Percentiles rank a stretch among this genome's conserved stretches.
Evolutionary conservation across 2,888 invertebrate species (phyloP).

Genomic region (Onchidella celtica): DNA sequence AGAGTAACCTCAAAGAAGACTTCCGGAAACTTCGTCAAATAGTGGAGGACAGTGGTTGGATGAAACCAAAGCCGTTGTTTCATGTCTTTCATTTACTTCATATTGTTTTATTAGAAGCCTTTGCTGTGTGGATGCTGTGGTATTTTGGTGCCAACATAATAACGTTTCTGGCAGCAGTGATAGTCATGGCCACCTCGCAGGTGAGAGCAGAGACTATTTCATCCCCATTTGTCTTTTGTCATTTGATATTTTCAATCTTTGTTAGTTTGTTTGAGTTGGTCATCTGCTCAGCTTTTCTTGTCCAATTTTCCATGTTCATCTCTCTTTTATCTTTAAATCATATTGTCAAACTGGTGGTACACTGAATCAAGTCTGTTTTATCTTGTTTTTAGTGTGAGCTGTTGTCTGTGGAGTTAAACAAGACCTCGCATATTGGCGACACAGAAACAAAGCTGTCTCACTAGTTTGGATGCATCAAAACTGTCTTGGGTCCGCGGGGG

Average conservation of each 20-base stretch:
- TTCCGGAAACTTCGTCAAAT: conserved; percentile 60
- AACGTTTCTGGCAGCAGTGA: conserved; percentile 55
- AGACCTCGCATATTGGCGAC: too few relatives aligned
- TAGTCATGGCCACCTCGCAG: conserved; percentile 64
- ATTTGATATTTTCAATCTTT: not conserved
- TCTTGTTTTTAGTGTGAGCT: too few relatives aligned
- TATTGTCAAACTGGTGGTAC: too few relatives aligned
- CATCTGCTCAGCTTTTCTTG: too few relatives aligned
- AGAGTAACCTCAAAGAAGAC: conserved; percentile 60
- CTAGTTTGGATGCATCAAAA: too few relatives aligned
- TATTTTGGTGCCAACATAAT: conserved; percentile 63
- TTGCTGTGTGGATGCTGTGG: conserved; percentile 59
- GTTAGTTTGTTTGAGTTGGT: not conserved
- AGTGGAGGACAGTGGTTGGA: conserved; percentile 62
- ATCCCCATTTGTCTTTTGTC: too few relatives aligned
- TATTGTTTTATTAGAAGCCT: conserved; percentile 62
- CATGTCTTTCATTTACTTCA: conserved; percentile 60
- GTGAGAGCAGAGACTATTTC: conserved; percentile 50
- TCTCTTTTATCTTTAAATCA: too few relatives aligned
- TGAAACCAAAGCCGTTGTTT: conserved; percentile 62
- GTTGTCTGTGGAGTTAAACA: too few relatives aligned
- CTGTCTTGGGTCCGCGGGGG: too few relatives aligned
- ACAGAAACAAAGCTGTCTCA: too few relatives aligned
- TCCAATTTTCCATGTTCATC: too few relatives aligned
- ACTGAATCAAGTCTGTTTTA: too few relatives aligned